Base-by-base conservation (phyloP, 2,113 vertebrate genomes). In the Panthera uncia region DNA sequence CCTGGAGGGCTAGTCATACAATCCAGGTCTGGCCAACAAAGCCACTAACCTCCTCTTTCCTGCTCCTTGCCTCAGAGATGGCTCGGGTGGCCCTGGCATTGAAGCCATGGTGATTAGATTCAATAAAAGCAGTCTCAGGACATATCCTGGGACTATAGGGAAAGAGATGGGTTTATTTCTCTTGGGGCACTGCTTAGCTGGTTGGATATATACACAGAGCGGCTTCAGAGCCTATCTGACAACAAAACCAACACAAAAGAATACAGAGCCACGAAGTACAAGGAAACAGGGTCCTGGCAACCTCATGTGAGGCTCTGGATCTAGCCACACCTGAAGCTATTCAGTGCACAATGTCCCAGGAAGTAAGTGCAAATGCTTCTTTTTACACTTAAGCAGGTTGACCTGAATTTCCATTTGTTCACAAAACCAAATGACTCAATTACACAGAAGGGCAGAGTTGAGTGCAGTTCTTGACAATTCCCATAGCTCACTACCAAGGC, bases 401-500 rank as follows among this genome's bases (percentile, higher is more conserved):
- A 86, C 63, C 57, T 94, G 69, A 55, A 91, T 96, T 80, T 90
- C 65, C 63, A 48, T 93, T 91, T 95, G 61, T 82, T 63, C 45
- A 80, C 25, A 74, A 80, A 96, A 94, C 41, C 9, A 73, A 93
- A 92, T 66, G 80, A 84, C 78, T 78, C 78, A 76, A 65, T 52
- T n/a, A 71, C 50, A 73, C 7, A 89, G 61, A 73, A 84, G 45
- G 52, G 41, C 52, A 93, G 57, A 96, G 86, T 15, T 48, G 33
- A 27, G 41, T 48, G 66, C 14, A 6, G 57, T 29, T 92, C 69
- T 88, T 15, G 9, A 66, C 1, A 41, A 87, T 94, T 95, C 95
- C 81, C 91, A 81, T 3, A 89, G 94, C 61, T 97, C 55, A 90
- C 73, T 41, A 93, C 86, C 48, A 95, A 79, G 68, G 41, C 86